Evolutionary conservation across 2,797 vertebrate species (phyloP), one percentile per base, ranked within the genome.

Genomic region (Sebastes baramenuke): DNA sequence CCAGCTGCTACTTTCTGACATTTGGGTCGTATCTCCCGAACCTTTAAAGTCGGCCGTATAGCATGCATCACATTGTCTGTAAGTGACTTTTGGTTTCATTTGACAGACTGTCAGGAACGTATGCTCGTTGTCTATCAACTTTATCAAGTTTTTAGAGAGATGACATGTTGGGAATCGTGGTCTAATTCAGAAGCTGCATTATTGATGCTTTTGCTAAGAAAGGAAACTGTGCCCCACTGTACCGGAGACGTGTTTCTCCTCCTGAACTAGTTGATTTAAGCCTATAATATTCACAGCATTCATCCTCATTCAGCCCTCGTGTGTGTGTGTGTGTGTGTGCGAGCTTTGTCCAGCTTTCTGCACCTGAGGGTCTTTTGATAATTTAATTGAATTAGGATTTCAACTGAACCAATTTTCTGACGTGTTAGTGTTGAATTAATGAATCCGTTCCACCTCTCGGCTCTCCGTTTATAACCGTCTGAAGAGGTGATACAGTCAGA

Each of bases 131-230:
- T 68, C 32, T 61, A 7, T 67, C n/a, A 70, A 13, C 46, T 1
- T 6, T 64, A 10, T 72, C 46, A 30, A 2, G 2, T 64, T 75
- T 58, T 49, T 32, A 59, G 20, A 74, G 36, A 58, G n/a, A 12
- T 54, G 34, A 60, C 52, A 38, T 68, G 13, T 49, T 69, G 4
- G 59, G 68, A 74, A 66, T 46, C 3, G 1, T 24, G 65, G 12
- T 78, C 79, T 30, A 32, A 74, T 67, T 77, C 24, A 42, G 25
- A 59, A 22, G 2, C 60, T 75, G 71, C 38, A 52, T 83, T 64
- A 81, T 56, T 86, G 72, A 80, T 80, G 76, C 55, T 30, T 1
- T 9, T 20, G 24, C 69, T 66, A 61, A 74, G 56, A 46, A 58
- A 68, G n/a, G 72, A 59, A 52, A 30, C 24, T 2, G 65, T 22